Conservation (phyloP, 2,888 invertebrate genomes). For the Automeris io region DNA sequence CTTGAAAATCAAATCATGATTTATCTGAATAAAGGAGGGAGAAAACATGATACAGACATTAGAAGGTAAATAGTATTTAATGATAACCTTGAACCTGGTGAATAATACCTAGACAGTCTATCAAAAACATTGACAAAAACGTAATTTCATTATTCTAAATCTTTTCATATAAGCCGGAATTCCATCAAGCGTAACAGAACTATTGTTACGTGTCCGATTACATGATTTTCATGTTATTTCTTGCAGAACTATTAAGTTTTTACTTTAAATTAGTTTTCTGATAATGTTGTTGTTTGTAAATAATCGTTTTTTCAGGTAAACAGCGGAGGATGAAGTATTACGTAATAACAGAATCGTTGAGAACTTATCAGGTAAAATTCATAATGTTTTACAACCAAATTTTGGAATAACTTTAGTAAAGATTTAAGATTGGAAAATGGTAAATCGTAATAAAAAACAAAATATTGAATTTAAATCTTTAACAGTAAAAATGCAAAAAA, state of each 20-base stretch:
- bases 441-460: no score
- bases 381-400: no score
- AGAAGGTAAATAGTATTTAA: no score
- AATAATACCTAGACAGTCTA: conserved; percentile 18
- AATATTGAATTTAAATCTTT: no score
- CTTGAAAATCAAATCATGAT: no score
- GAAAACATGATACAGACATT: no score
- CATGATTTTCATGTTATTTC: conserved; percentile 21
- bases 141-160: conserved; percentile 25
- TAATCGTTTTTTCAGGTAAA: conserved; percentile 2
- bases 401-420: no score
- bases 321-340: background rate
- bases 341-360: no score
- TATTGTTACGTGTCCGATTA: conserved; percentile 23
- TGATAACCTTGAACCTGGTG: conserved; percentile 27
- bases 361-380: no score
- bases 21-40: no score
- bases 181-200: conserved; percentile 27
- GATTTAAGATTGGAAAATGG: no score
- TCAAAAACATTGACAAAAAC: conserved; percentile 22
- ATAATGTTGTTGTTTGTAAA: conserved; percentile 9
- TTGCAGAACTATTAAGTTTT: conserved; percentile 15
- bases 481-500: no score
- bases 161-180: conserved; percentile 35
- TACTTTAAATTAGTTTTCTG: conserved; percentile 7